Percentiles rank a stretch among this genome's conserved stretches.
These are phyloP conservation scores for Caenorhabditis virilis DNA, from an alignment of 2,888 invertebrate genomes.

Conservation along the genomic window DNA sequence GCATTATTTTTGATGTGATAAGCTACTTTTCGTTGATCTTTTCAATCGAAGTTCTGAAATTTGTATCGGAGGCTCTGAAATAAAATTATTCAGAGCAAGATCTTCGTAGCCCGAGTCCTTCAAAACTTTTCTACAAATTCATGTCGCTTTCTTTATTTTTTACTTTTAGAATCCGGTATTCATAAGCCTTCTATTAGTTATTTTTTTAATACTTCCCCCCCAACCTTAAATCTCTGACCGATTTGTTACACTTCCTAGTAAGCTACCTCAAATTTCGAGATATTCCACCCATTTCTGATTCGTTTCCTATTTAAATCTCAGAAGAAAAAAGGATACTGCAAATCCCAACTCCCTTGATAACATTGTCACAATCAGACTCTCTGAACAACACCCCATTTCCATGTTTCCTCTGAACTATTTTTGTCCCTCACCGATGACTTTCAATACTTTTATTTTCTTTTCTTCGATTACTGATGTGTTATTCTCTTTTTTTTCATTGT, in stretches of 20 bases:
- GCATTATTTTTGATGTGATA: neutral
- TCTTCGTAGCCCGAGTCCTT: conserved; percentile 11
- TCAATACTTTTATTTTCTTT: neutral
- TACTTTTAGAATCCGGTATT: conserved; percentile 7
- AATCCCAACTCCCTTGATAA: too few species aligned
- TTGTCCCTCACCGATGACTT: neutral
- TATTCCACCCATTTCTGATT: neutral
- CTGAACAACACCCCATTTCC: neutral
- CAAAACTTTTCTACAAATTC: neutral
- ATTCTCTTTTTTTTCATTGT: conserved; percentile 1
- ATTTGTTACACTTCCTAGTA: neutral
- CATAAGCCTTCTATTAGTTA: neutral
- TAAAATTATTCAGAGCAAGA: conserved; percentile 10
- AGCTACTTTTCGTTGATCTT: neutral
- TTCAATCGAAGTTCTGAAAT: conserved; percentile 7
- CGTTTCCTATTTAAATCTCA: conserved; percentile 3
- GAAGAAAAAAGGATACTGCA: neutral
- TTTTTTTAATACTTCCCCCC: conserved; percentile 1
- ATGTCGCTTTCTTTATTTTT: neutral
- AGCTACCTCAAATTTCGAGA: conserved; percentile 5
- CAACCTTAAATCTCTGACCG: too few species aligned
- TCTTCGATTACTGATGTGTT: neutral
- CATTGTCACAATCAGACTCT: conserved; percentile 3
- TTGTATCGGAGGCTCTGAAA: conserved; percentile 16
- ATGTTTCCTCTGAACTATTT: neutral